Evolutionary conservation across 2,797 vertebrate species (phyloP).

Genomic region (Halcyon chelicuti): DNA sequence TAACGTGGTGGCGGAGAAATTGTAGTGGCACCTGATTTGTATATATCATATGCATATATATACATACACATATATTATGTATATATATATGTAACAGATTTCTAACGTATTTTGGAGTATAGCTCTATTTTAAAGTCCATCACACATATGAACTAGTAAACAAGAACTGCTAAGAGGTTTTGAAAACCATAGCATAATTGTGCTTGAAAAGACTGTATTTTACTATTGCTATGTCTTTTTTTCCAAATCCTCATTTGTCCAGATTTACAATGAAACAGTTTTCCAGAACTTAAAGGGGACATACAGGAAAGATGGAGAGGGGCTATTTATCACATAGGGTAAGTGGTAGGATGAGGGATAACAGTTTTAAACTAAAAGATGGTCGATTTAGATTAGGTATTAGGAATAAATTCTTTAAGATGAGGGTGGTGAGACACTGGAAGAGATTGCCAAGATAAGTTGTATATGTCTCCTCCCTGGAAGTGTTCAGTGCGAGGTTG

Average conservation of each 20-base stretch:
- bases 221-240: background rate
- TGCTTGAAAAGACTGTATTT: background rate
- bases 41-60: background rate
- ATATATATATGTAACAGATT: background rate
- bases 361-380: no score
- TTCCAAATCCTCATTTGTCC: background rate
- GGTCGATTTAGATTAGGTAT: no score
- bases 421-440: no score
- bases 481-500: no score
- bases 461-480: no score
- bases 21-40: background rate
- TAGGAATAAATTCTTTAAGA: no score
- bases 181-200: background rate
- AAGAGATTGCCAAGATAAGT: no score
- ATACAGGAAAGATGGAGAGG: no score
- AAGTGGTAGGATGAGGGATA: no score
- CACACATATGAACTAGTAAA: background rate
- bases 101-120: background rate
- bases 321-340: no score
- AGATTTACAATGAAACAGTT: background rate
- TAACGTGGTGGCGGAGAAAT: background rate
- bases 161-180: background rate
- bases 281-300: background rate
- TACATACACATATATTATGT: no score
- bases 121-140: background rate